Base-by-base conservation (phyloP, 2,888 invertebrate species). In the Graphium colonna region DNA sequence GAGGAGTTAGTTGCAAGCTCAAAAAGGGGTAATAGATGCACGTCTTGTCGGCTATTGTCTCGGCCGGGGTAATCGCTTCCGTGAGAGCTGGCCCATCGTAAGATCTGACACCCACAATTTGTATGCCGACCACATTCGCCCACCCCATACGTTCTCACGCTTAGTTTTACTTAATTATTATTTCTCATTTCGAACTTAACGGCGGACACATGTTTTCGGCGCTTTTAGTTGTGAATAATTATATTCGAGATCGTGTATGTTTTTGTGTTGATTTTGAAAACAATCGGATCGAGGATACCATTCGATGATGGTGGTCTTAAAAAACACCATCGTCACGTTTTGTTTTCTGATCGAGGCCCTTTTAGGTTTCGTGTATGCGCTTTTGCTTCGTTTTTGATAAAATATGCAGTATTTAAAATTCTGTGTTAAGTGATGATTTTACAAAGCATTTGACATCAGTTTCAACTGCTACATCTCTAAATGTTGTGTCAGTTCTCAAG, bases 21-120 rank as follows among this genome's bases (percentile, higher is more conserved):
- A 75, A 82, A 81, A 82, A 79, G 79, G 33, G 82, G 80, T 82
- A 85, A 84, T 86, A 79, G 83, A 87, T 86, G 87, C 88, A 83
- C 78, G 82, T 75, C 80, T 85, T 82, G 85, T 80, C 77, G 74
- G 71, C 79, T 76, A 87, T 86, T 86, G 88, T 87, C 84, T 87
- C 74, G 78, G 69, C 63, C 60, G 62, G 64, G 73, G 80, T 83
- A 83, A 87, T 82, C 80, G 80, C 80, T 89, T 88, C 88, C 88
- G 85, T 88, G 87, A 86, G 88, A 87, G 79, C 69, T 65, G 69
- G 69, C 58, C 65, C 77, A 77, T 75, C 75, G 69, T 56, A 63
- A 72, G 71, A 73, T 77, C 77, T 74, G 77, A 79, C 79, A 74
- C 65, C 68, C 75, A 68, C 77, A 76, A 82, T 83, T 82, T 80